These are phyloP conservation scores for Macrophya alboannulata DNA, from an alignment of 2,888 invertebrate genomes.

Conservation along the genomic window DNA sequence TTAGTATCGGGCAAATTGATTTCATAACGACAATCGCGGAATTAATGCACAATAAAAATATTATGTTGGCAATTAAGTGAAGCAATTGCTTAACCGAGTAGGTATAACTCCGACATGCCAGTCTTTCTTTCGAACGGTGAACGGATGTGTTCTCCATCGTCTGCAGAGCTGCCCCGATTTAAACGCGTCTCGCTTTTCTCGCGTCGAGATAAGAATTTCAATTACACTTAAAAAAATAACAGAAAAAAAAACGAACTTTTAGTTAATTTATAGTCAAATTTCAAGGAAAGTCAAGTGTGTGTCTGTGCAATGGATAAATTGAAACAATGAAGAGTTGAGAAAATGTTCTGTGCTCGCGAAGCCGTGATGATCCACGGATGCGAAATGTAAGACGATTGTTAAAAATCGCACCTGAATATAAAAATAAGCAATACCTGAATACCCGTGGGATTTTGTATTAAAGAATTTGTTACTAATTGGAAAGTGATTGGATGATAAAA, in stretches of 20 bases:
- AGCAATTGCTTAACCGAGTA: constrained; percentile 60
- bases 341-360: not conserved
- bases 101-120: constrained; percentile 61
- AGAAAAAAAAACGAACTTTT: not conserved
- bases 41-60: constrained; percentile 71
- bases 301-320: not conserved
- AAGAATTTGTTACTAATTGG: constrained; percentile 20
- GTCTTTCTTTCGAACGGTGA: constrained; percentile 60
- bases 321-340: not conserved
- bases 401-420: not conserved
- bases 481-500: constrained; percentile 36
- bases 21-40: constrained; percentile 71
- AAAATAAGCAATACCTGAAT: constrained; percentile 24
- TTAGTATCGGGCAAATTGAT: constrained; percentile 72
- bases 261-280: not conserved
- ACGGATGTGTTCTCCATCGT: not conserved
- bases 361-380: not conserved
- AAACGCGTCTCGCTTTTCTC: not conserved
- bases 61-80: constrained; percentile 68
- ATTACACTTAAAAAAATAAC: not conserved
- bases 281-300: not conserved
- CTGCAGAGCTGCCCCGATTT: not conserved
- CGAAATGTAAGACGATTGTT: not conserved
- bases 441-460: not conserved
- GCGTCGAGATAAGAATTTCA: not conserved